Percentiles rank a stretch among this genome's conserved stretches.
These are phyloP conservation scores for Apeltes quadracus DNA, from an alignment of 2,113 vertebrate genomes.

Conservation along the genomic window DNA sequence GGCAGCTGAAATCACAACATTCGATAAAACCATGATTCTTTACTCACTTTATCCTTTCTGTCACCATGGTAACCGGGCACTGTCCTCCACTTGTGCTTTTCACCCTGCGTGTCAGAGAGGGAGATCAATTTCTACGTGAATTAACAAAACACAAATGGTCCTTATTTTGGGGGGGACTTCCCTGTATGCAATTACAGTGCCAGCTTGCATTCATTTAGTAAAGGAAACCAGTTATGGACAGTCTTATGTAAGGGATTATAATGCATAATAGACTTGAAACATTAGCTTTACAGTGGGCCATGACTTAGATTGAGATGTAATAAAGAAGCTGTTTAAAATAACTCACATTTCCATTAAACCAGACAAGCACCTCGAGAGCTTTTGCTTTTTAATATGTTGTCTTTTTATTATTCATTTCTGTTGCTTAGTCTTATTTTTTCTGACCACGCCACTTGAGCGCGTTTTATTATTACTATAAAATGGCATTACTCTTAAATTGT, in stretches of 20 bases:
- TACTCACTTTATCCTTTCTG: slow-evolving; percentile 5
- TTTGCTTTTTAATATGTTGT: background rate
- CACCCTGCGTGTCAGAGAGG: slow-evolving; percentile 10
- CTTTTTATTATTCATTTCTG: background rate
- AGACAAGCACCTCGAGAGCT: background rate
- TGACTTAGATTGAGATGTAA: background rate
- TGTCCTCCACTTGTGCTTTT: slow-evolving; percentile 37
- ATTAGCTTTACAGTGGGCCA: background rate
- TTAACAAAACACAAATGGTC: slow-evolving; percentile 14
- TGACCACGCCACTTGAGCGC: background rate
- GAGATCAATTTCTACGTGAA: slow-evolving; percentile 15
- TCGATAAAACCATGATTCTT: background rate
- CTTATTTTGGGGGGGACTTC: slow-evolving; percentile 15
- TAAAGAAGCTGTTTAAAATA: background rate
- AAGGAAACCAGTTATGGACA: background rate
- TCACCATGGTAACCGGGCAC: slow-evolving; percentile 59
- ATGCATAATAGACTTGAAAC: background rate
- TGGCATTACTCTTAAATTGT: background rate
- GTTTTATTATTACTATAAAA: background rate
- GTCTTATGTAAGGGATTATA: background rate
- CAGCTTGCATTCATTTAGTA: background rate
- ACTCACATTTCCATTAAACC: background rate
- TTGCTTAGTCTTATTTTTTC: background rate
- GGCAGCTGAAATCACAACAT: background rate
- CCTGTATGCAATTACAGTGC: background rate